Evolutionary conservation across 2,888 invertebrate species (phyloP), one percentile per base, ranked within the genome.

Genomic region (Venusia cambrica): DNA sequence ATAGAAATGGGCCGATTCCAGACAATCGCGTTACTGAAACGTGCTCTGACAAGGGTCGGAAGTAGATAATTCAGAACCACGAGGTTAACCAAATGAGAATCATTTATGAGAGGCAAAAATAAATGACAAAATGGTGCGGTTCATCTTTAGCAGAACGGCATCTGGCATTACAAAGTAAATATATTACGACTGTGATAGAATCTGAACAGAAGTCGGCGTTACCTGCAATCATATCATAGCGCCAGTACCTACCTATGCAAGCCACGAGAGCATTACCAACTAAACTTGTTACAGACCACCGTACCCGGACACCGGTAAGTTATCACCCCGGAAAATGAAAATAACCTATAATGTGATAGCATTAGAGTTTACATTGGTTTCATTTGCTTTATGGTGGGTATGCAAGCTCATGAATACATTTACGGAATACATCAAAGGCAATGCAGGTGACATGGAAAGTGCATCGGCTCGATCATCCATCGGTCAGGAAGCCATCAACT

Each of bases 401-500:
- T 48, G 46, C 46, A 40, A 49, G 46, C 39, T 61, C 56, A 54
- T 62, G 63, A 62, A 63, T 62, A n/a, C n/a, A n/a, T n/a, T n/a
- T n/a, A n/a, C n/a, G n/a, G n/a, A n/a, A n/a, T n/a, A 58, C 35
- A 57, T 54, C 53, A 57, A 50, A 45, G 37, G 45, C 48, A 32
- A 38, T 48, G 48, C 51, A 54, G 51, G 54, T 52, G 51, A 51
- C 51, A 36, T 38, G 51, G 52, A 48, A 55, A 65, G 58, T 61
- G 56, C 57, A 62, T 51, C 51, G 49, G 41, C 46, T 54, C 46
- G 48, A 27, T 52, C 54, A 50, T 55, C 51, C 48, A 47, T 54
- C 38, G 45, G 43, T 47, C 47, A 38, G 29, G 39, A 27, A 38
- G 20, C 33, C 36, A 38, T 51, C 46, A 48, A 52, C 48, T 50